phyloP scores from a whole-genome alignment of 1,140 invertebrate genomes.

The Bombus difficillimus region DNA sequence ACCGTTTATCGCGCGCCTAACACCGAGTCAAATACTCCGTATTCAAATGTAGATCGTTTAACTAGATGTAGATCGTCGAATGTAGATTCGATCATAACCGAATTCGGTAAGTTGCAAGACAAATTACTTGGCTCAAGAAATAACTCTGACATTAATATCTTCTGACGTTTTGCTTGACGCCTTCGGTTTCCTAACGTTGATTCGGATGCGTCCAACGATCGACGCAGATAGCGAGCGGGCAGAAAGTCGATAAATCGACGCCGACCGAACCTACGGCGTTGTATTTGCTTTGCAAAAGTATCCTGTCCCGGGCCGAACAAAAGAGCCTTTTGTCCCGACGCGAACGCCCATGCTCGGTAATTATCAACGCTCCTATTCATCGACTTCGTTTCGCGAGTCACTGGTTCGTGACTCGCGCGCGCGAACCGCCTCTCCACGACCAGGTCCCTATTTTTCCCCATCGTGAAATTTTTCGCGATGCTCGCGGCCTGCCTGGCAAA shows the following conservation, averaged over 20 bases:
- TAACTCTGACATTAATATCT: too few species aligned
- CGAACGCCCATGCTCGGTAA: constrained; percentile 49
- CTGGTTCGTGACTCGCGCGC: constrained; percentile 20
- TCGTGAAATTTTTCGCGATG: constrained; percentile 18
- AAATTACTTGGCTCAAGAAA: too few species aligned
- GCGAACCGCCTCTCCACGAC: not conserved
- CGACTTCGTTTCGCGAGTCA: constrained; percentile 52
- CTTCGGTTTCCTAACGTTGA: not conserved
- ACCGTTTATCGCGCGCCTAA: too few species aligned
- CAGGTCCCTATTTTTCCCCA: not conserved
- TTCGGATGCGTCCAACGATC: not conserved
- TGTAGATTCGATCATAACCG: too few species aligned
- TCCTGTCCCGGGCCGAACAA: constrained; percentile 45
- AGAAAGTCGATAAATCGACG: not conserved
- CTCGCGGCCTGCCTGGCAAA: not conserved
- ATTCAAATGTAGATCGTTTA: too few species aligned
- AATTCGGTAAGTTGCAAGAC: too few species aligned
- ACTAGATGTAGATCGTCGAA: too few species aligned
- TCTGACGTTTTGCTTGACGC: not conserved
- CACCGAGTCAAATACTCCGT: too few species aligned
- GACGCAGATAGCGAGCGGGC: not conserved
- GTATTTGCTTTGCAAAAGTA: constrained; percentile 50
- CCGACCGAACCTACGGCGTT: constrained; percentile 16
- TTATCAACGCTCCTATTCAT: constrained; percentile 57
- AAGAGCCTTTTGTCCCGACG: constrained; percentile 47